These are phyloP conservation scores for Tetragonula clypearis DNA, from an alignment of 1,140 invertebrate genomes.

Conservation along the genomic window DNA sequence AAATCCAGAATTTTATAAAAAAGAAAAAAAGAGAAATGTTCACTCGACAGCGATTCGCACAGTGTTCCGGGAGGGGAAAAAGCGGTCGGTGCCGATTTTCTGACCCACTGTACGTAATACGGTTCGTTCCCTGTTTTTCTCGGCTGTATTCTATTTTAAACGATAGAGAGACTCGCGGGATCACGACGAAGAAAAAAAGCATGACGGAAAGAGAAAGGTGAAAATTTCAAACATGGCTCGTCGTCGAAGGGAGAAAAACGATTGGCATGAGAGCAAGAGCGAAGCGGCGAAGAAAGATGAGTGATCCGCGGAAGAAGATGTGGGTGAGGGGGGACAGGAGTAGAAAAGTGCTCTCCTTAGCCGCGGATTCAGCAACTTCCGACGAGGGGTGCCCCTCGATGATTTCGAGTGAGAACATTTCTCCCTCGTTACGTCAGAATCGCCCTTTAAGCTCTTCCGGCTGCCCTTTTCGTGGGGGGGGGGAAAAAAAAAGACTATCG, in stretches of 20 bases:
- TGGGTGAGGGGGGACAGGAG: conserved; percentile 10
- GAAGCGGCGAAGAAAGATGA: conserved; percentile 7
- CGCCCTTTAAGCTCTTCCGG: conserved; percentile 18
- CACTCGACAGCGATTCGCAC: too few species aligned
- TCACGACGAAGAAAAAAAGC: background rate
- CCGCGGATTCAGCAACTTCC: conserved; percentile 71
- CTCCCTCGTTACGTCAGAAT: conserved; percentile 65
- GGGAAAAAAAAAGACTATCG: background rate
- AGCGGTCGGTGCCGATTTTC: too few species aligned
- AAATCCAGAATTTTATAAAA: too few species aligned
- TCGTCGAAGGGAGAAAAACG: background rate
- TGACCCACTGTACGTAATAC: too few species aligned
- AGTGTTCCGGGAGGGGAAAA: too few species aligned
- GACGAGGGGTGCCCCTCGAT: conserved; percentile 63
- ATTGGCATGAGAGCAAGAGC: background rate
- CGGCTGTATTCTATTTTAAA: background rate
- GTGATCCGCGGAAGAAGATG: too few species aligned
- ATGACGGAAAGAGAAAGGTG: background rate
- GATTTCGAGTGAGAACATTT: conserved; percentile 69
- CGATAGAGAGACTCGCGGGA: background rate
- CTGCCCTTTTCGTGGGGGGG: background rate
- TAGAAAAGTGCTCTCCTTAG: conserved; percentile 62
- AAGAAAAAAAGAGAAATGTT: too few species aligned
- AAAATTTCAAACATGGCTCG: background rate
- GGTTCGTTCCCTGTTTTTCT: too few species aligned